Evolutionary conservation across 2,888 invertebrate species (phyloP), one percentile per base, ranked within the genome.

Genomic region (Cantharis lateralis): DNA sequence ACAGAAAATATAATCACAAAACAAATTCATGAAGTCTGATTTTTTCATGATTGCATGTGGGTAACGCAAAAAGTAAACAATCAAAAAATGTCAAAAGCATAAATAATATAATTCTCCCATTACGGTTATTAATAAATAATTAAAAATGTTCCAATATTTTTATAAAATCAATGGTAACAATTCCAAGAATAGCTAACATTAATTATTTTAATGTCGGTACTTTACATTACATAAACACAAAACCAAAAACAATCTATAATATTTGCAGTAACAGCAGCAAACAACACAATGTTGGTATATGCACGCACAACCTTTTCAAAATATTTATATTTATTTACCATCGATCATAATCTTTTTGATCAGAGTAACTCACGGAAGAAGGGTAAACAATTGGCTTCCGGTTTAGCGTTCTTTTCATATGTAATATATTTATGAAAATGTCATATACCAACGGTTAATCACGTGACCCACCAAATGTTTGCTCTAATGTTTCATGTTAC

Each of bases 331-430:
- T 79, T 79, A 79, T 80, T 80, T 78, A 80, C 68, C 77, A 80
- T 80, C 79, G 80, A 80, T 80, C 80, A 79, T 72, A 79, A 80
- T 80, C 80, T 79, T 71, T 77, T 75, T 79, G 75, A 77, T 75
- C 75, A 75, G 77, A 72, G 79, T 79, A 77, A 75, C 79, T 77
- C 80, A 80, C 80, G 80, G 80, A 80, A 80, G 80, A 72, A 77
- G 73, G 66, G 79, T 71, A 80, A 80, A 80, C 80, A 80, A 32
- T 75, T 62, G 74, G 77, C 76, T 80, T 80, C 80, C 80, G 78
- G 77, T 80, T 76, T 72, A 62, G 68, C 69, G 77, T 80, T 78
- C 72, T 78, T 78, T 78, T 64, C 73, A 75, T 71, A 20, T 66
- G 64, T 66, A 78, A 76, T 72, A 74, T 74, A 77, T 80, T 78